These are phyloP conservation scores for Pogonognathellus flavescens DNA, from an alignment of 1,140 invertebrate species.

Conservation along the genomic window DNA sequence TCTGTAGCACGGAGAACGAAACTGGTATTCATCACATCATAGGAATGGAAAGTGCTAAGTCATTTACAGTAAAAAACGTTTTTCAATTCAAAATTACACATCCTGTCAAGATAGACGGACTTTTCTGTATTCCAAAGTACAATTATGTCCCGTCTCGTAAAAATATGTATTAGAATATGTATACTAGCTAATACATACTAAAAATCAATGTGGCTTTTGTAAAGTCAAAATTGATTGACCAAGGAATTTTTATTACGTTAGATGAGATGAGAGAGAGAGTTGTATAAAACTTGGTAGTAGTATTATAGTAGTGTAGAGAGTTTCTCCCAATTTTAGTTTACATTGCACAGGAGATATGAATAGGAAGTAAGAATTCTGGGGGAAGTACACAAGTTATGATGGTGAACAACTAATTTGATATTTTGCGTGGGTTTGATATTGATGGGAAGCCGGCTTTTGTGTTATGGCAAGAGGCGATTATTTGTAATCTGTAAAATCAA, in stretches of 20 bases:
- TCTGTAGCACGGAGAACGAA: too few relatives aligned
- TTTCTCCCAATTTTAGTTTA: too few relatives aligned
- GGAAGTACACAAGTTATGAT: not conserved
- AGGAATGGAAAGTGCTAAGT: constrained; percentile 7
- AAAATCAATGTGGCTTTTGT: not conserved
- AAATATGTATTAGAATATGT: not conserved
- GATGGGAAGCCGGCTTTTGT: constrained; percentile 28
- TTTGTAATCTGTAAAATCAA: constrained; percentile 22
- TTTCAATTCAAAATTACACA: constrained; percentile 4
- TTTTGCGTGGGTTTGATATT: constrained; percentile 12
- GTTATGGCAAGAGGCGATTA: not conserved
- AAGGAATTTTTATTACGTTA: constrained; percentile 12
- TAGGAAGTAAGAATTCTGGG: not conserved
- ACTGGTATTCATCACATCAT: too few relatives aligned
- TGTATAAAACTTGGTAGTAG: not conserved
- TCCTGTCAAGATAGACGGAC: not conserved
- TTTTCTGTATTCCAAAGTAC: too few relatives aligned
- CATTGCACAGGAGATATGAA: too few relatives aligned
- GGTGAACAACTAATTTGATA: not conserved
- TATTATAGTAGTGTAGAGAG: not conserved
- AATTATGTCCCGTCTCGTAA: too few relatives aligned
- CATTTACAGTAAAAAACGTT: constrained; percentile 10
- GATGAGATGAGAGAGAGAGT: not conserved
- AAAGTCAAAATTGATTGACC: not conserved
- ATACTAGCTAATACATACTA: not conserved